Conservation (phyloP, 2,797 vertebrate species). For the Cheirogaleus major region DNA sequence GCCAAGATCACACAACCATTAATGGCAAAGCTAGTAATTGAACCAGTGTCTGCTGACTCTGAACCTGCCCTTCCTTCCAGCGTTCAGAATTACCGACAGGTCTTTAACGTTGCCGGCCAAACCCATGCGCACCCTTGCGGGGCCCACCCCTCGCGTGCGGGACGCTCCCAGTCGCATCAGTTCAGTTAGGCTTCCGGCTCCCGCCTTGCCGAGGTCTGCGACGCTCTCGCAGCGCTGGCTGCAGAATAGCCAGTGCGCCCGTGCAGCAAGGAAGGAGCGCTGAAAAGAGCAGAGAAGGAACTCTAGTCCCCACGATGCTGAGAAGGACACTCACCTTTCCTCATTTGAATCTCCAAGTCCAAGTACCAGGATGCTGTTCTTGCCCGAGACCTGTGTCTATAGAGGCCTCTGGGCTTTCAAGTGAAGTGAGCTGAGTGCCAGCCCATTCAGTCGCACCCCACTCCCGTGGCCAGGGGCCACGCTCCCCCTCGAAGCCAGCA, state of each 20-base stretch:
- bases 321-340: conserved; percentile 76
- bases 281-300: conserved; percentile 62
- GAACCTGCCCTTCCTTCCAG: neutral
- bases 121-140: neutral
- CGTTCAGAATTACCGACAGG: neutral
- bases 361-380: conserved; percentile 71
- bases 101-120: neutral
- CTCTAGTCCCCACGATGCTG: conserved; percentile 57
- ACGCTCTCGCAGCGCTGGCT: neutral
- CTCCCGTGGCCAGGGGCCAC: conserved; percentile 79
- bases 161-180: neutral
- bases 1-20: neutral
- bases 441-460: conserved; percentile 79
- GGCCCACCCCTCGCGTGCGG: neutral
- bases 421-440: conserved; percentile 78
- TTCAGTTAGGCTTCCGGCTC: neutral
- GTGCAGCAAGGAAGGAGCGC: conserved; percentile 37
- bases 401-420: conserved; percentile 76
- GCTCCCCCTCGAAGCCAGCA: conserved; percentile 80
- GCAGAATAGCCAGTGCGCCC: neutral
- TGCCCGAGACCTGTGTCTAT: conserved; percentile 59
- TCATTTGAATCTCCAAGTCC: conserved; percentile 70
- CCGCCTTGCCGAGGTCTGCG: neutral
- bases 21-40: neutral
- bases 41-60: neutral